A percentile compares a stretch with the other conserved stretches of the same genome.
phyloP scores from a whole-genome alignment of 2,113 vertebrate genomes.

The Zosterops hypoxanthus region DNA sequence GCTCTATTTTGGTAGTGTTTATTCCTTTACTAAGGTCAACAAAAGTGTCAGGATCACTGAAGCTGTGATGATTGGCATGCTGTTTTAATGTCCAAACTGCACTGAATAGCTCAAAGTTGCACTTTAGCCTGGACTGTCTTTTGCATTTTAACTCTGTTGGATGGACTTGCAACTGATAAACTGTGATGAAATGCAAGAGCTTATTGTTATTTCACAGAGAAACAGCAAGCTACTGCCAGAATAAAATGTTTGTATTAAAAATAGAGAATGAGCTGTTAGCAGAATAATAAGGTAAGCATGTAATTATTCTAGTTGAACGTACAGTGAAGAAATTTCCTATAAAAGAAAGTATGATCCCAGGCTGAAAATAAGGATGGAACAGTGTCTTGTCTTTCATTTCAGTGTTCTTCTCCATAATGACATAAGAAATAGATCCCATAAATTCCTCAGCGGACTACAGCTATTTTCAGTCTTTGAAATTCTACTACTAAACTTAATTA shows the following conservation, averaged over 20 bases:
- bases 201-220: not conserved
- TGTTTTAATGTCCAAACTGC: not conserved
- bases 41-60: not conserved
- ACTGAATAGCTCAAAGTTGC: not conserved
- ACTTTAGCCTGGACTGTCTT: not conserved
- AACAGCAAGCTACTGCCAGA: not conserved
- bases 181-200: not conserved
- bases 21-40: not conserved
- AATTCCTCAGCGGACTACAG: conserved; percentile 10
- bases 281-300: not conserved
- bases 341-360: conserved; percentile 35
- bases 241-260: conserved; percentile 41
- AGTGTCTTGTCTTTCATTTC: conserved; percentile 15
- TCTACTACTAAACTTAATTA: conserved; percentile 62
- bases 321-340: conserved; percentile 30
- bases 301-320: conserved; percentile 31
- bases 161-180: not conserved
- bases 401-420: not conserved
- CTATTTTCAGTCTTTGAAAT: conserved; percentile 69
- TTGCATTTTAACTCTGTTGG: not conserved
- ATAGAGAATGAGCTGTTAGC: conserved; percentile 29
- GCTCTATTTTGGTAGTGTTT: not conserved
- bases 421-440: conserved; percentile 47
- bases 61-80: not conserved
- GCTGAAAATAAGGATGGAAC: conserved; percentile 56